Conservation (phyloP, 2,888 invertebrate species). For the Acanthosepion lycidas region DNA sequence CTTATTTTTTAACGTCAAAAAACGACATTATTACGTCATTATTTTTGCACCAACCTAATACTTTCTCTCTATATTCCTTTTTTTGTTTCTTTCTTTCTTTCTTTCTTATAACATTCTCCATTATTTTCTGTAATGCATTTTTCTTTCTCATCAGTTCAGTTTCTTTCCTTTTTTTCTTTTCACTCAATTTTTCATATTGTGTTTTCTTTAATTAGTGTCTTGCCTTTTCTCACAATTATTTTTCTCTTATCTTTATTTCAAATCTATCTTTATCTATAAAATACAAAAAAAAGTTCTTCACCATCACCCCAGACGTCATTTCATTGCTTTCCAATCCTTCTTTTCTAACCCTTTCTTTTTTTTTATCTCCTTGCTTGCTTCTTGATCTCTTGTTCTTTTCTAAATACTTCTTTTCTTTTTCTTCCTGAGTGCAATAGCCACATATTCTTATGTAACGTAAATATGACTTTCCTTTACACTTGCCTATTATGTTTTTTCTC, state of each 20-base stretch:
- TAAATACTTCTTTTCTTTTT: background rate
- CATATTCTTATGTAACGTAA: constrained; percentile 13
- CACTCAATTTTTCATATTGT: background rate
- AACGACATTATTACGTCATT: no score
- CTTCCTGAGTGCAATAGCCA: background rate
- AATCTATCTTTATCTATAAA: no score
- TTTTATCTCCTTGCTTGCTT: background rate
- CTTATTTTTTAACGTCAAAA: no score
- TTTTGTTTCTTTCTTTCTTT: background rate
- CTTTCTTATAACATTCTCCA: background rate
- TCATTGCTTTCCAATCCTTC: no score
- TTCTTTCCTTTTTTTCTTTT: background rate
- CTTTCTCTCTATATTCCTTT: background rate
- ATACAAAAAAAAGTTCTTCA: no score
- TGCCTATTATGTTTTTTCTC: background rate
- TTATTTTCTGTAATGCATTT: background rate
- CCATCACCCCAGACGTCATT: no score
- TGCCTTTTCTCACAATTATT: background rate
- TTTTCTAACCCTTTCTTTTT: background rate
- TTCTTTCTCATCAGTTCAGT: background rate
- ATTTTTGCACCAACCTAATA: no score
- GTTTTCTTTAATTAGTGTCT: background rate
- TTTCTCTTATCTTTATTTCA: background rate
- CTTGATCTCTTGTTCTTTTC: background rate
- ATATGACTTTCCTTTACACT: background rate